Base-by-base conservation (phyloP, 2,888 invertebrate species). In the Seira ritae region DNA sequence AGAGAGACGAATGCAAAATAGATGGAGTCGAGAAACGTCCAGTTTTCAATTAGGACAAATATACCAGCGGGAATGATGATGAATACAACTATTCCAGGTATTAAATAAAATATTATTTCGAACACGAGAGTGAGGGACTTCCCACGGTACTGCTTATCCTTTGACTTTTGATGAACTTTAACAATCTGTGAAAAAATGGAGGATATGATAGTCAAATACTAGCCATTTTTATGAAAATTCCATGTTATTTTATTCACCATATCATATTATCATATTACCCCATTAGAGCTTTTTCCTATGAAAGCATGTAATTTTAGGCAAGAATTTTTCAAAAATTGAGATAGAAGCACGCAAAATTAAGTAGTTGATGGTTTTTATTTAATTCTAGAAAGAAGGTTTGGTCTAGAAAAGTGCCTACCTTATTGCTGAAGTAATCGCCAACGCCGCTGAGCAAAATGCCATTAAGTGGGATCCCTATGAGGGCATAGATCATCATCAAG, bases 51-150 rank as follows among this genome's bases (percentile, higher is more conserved):
- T 74, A 95, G 93, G 19, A 95, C 94, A 90, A 97, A 96, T 50
- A 97, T 92, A 87, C 95, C 94, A 0, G 97, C 94, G 0, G 97
- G 97, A 65, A 97, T 91, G 89, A 97, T 94, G 80, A 97, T 95
- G 91, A 97, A 97, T 90, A 97, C 93, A 0, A 96, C 92, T 90
- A 97, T 94, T 17, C 97, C 97, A 3, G 97, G 97, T n/a, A 96
- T 92, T n/a, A 97, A 91, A 89, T 97, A 97, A 71, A 96, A 93
- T 84, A 95, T 92, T 77, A 97, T 95, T 89, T 96, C 96, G 0
- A 95, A 94, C 8, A 96, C 92, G 88, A 97, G 92, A 71, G 95
- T 94, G 50, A 96, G 94, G 3, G 42, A 55, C 84, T 95, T 94
- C 24, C 85, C 86, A 37, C 84, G 42, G 55, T 86, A 85, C 20